phyloP scores from a whole-genome alignment of 1,140 invertebrate species.

The Tetranychus urticae region DNA sequence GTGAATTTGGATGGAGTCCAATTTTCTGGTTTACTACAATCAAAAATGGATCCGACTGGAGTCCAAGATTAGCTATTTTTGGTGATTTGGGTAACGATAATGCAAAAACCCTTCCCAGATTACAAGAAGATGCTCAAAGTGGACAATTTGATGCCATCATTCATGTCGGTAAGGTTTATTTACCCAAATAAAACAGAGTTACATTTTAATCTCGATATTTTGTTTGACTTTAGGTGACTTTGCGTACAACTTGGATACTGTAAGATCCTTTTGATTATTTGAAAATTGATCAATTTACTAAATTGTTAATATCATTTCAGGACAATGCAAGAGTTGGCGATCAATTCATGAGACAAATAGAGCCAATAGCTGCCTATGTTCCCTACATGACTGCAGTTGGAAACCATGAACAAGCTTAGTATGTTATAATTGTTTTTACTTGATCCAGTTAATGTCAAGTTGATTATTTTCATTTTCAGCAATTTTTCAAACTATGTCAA shows the following conservation, averaged over 20 bases:
- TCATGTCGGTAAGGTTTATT: constrained; percentile 49
- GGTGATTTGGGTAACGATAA: constrained; percentile 80
- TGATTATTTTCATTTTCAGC: constrained; percentile 24
- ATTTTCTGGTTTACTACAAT: constrained; percentile 9
- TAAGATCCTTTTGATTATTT: too few species aligned
- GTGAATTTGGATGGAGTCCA: constrained; percentile 7
- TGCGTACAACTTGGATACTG: constrained; percentile 67
- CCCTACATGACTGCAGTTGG: constrained; percentile 77
- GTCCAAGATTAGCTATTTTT: constrained; percentile 40
- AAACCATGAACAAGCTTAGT: constrained; percentile 67
- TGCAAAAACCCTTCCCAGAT: constrained; percentile 42
- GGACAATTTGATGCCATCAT: constrained; percentile 59
- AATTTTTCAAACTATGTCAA: constrained; percentile 65
- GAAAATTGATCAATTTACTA: too few species aligned
- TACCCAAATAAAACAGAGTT: too few species aligned
- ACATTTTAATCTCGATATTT: too few species aligned
- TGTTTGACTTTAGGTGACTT: constrained; percentile 34
- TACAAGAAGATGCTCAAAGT: constrained; percentile 53
- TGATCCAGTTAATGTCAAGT: background rate
- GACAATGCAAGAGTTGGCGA: constrained; percentile 52
- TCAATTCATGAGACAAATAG: constrained; percentile 69
- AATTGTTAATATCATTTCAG: constrained; percentile 78
- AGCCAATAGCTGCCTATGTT: constrained; percentile 56
- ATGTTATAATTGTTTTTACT: constrained; percentile 21
- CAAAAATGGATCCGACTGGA: constrained; percentile 3